A percentile compares a stretch with the other conserved stretches of the same genome.
Conservation (phyloP, 2,113 vertebrate genomes). For the Gopherus evgoodei region DNA sequence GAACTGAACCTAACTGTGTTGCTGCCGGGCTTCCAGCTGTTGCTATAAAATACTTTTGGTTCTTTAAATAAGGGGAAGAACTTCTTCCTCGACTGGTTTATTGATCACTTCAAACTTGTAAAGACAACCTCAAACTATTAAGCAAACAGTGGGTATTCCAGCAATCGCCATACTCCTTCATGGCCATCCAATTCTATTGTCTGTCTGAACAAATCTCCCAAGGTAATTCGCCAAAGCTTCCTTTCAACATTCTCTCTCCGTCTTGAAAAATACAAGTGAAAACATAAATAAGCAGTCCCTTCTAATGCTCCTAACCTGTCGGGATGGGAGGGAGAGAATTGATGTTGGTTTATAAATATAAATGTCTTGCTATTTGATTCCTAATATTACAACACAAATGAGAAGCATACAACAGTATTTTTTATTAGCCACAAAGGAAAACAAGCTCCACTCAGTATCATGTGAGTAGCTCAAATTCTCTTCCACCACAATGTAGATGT, state of each 20-base stretch:
- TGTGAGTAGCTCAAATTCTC: background rate
- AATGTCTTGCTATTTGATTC: background rate
- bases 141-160: conserved; percentile 39
- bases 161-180: background rate
- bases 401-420: background rate
- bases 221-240: conserved; percentile 19
- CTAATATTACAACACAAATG: no score
- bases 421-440: background rate
- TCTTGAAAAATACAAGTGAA: background rate
- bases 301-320: background rate
- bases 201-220: conserved; percentile 25
- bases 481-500: background rate
- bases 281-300: conserved; percentile 31
- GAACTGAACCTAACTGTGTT: background rate
- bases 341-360: background rate
- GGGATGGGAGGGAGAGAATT: conserved; percentile 36
- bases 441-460: background rate
- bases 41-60: conserved; percentile 48
- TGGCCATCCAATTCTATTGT: background rate
- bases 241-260: background rate
- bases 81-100: conserved; percentile 38
- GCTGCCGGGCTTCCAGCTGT: conserved; percentile 43
- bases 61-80: conserved; percentile 31
- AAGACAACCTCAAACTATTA: conserved; percentile 25
- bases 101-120: conserved; percentile 41